Percentiles rank a stretch among this genome's conserved stretches.
phyloP scores from a whole-genome alignment of 2,797 vertebrate genomes.

The Rhinophrynus dorsalis region DNA sequence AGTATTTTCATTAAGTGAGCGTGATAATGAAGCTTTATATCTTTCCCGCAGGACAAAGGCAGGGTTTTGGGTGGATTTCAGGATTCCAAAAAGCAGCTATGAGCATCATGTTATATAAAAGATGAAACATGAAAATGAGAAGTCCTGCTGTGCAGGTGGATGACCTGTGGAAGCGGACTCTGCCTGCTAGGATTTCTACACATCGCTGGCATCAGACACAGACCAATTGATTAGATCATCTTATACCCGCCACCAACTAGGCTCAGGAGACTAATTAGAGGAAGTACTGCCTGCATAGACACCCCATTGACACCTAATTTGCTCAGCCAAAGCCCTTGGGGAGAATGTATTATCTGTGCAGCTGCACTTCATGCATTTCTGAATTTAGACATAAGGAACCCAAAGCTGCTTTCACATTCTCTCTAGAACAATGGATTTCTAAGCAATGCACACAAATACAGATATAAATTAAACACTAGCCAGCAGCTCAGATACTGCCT shows the following conservation, averaged over 20 bases:
- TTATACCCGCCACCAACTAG: slow-evolving; percentile 81
- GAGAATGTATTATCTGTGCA: slow-evolving; percentile 83
- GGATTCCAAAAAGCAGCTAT: slow-evolving; percentile 77
- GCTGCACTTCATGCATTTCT: slow-evolving; percentile 80
- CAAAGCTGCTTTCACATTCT: slow-evolving; percentile 69
- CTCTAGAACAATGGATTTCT: slow-evolving; percentile 68
- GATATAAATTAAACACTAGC: slow-evolving; percentile 27
- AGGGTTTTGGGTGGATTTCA: slow-evolving; percentile 67
- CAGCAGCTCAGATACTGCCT: background rate
- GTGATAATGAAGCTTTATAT: slow-evolving; percentile 73
- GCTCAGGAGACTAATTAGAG: slow-evolving; percentile 86
- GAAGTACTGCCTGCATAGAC: slow-evolving; percentile 78
- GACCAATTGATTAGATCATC: slow-evolving; percentile 85
- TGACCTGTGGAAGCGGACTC: slow-evolving; percentile 80
- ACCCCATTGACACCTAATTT: slow-evolving; percentile 87
- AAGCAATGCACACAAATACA: slow-evolving; percentile 70
- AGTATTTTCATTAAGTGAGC: slow-evolving; percentile 1
- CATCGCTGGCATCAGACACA: slow-evolving; percentile 73
- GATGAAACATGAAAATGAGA: slow-evolving; percentile 80
- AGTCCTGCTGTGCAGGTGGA: slow-evolving; percentile 77
- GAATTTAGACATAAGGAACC: slow-evolving; percentile 70
- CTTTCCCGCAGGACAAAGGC: slow-evolving; percentile 75
- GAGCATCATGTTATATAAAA: slow-evolving; percentile 73
- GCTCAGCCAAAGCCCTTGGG: slow-evolving; percentile 82
- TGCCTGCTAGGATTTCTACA: slow-evolving; percentile 77